Evolutionary conservation across 2,888 invertebrate species (phyloP).

Genomic region (Syrphus vitripennis): DNA sequence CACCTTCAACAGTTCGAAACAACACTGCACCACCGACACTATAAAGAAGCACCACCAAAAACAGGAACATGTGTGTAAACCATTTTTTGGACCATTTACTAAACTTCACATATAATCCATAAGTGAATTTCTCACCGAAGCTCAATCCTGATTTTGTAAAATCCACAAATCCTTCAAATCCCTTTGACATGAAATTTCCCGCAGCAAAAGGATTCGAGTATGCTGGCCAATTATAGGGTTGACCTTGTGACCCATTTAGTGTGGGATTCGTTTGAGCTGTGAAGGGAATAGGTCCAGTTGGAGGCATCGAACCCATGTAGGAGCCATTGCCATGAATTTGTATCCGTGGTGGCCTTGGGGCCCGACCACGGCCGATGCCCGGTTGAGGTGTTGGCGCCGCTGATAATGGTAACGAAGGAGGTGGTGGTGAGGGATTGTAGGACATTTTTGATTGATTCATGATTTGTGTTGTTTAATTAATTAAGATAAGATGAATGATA

Average conservation of each 20-base stretch:
- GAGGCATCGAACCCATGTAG: slow-evolving; percentile 74
- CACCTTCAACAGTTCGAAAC: slow-evolving; percentile 91
- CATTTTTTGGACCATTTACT: slow-evolving; percentile 89
- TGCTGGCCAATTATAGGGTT: slow-evolving; percentile 78
- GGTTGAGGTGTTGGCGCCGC: slow-evolving; percentile 72
- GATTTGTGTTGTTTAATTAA: neutral
- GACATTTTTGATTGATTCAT: slow-evolving; percentile 23
- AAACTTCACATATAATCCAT: slow-evolving; percentile 90
- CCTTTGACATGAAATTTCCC: slow-evolving; percentile 90
- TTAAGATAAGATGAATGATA: neutral
- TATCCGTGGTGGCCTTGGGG: slow-evolving; percentile 78
- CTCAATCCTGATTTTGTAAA: slow-evolving; percentile 92
- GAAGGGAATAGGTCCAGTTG: slow-evolving; percentile 75
- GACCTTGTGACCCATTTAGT: slow-evolving; percentile 68
- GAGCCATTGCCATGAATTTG: slow-evolving; percentile 76
- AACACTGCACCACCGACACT: slow-evolving; percentile 91
- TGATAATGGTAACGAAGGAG: neutral
- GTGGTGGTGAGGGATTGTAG: slow-evolving; percentile 32
- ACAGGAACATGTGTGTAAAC: slow-evolving; percentile 94
- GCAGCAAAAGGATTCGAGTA: slow-evolving; percentile 83
- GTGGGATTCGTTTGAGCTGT: slow-evolving; percentile 75
- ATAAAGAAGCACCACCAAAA: slow-evolving; percentile 89
- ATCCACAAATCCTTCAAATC: slow-evolving; percentile 89
- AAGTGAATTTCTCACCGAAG: slow-evolving; percentile 91
- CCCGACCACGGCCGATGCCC: slow-evolving; percentile 74